These are phyloP conservation scores for Galeopterus variegatus DNA, from an alignment of 2,113 vertebrate genomes.

Conservation along the genomic window DNA sequence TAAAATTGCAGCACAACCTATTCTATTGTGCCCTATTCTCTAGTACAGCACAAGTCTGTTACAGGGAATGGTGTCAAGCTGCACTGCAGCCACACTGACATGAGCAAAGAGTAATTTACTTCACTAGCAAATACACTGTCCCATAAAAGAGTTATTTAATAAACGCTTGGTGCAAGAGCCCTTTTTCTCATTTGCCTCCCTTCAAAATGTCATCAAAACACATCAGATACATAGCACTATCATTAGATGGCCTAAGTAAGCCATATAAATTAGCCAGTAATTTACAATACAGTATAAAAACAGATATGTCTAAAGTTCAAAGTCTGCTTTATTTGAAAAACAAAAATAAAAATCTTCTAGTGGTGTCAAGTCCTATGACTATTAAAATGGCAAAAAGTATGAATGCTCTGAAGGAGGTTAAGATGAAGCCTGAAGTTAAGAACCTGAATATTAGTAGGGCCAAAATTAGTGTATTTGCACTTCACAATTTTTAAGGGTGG, in stretches of 20 bases:
- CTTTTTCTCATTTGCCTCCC: constrained; percentile 53
- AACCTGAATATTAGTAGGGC: background rate
- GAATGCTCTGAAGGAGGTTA: background rate
- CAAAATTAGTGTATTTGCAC: background rate
- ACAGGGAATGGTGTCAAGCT: background rate
- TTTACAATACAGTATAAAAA: background rate
- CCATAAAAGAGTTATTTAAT: background rate
- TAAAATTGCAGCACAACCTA: background rate
- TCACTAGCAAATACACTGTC: constrained; percentile 23
- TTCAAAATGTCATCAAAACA: constrained; percentile 50
- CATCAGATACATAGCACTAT: background rate
- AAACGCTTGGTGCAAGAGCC: background rate
- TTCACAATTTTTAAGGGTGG: background rate
- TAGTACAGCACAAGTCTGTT: background rate
- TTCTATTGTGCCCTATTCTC: background rate
- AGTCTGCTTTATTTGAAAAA: constrained; percentile 27
- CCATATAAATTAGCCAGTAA: constrained; percentile 33
- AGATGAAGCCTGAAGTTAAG: background rate
- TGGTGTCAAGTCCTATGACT: background rate
- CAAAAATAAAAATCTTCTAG: constrained; percentile 38
- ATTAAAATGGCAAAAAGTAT: background rate
- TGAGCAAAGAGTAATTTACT: background rate
- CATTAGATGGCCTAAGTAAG: background rate
- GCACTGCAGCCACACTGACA: background rate
- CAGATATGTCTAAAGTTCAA: background rate